Base-by-base conservation (phyloP, 2,113 vertebrate species). In the Phoxinus phoxinus region DNA sequence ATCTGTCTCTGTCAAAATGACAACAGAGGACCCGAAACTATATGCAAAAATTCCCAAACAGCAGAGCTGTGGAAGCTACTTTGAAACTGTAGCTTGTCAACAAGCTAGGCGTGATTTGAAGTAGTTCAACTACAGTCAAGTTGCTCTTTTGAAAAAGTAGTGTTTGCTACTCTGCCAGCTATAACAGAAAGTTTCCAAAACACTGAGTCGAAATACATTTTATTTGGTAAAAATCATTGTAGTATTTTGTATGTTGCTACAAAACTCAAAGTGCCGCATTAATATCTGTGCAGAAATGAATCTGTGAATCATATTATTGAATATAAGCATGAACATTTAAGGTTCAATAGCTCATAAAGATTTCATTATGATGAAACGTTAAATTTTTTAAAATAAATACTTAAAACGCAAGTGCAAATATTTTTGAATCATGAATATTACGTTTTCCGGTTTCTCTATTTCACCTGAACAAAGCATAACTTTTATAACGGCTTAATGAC, bases 1-100 rank as follows among this genome's bases (percentile, higher is more conserved):
- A 65, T 65, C 41, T 30, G 37, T 81, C 78, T 63, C 78, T 41
- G 78, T 81, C 78, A 81, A 44, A 8, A 61, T 44, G 56, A 80
- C 58, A 61, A 61, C 56, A 41, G 13, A 65, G 23, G 58, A 65
- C n/a, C 58, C 10, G 11, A 79, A 65, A 81, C 37, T 46, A 80
- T 46, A 63, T 80, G 37, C 37, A 80, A 63, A 80, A 63, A 41
- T 46, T 63, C 58, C 58, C 78, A 21, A 30, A 81, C 37, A 46
- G 71, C 71, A 73, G 72, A 25, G 71, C 71, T 73, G 71, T 41
- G 41, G 41, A 27, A 74, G n/a, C 21, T 46, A 3, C 71, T 73
- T 73, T 73, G 23, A 73, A 73, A 73, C 23, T 21, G 2, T 37
- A 7, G 71, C 41, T 25, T 46, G 37, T 73, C 71, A 73, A 73